Evolutionary conservation across 2,888 invertebrate genomes (phyloP).

Genomic region (Zygaena filipendulae): DNA sequence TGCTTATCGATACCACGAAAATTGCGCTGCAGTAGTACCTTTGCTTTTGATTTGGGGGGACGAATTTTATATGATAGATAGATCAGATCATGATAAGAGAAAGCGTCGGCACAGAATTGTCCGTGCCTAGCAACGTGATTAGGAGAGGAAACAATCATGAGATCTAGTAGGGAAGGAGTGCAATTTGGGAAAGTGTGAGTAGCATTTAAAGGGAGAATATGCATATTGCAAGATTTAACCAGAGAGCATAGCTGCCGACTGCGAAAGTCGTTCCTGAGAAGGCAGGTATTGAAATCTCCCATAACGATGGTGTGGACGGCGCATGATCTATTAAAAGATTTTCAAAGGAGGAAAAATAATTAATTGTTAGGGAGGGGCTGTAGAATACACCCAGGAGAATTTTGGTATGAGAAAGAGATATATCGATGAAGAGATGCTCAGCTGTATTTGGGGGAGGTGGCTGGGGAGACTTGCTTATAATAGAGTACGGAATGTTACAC

Average conservation of each 20-base stretch:
- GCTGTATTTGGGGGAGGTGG: neutral
- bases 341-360: constrained; percentile 10
- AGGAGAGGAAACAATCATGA: constrained; percentile 9
- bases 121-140: constrained; percentile 7
- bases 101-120: constrained; percentile 7
- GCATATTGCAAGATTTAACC: constrained; percentile 4
- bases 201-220: constrained; percentile 8
- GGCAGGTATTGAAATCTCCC: constrained; percentile 14
- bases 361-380: constrained; percentile 5
- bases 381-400: constrained; percentile 9
- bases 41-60: constrained; percentile 6
- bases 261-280: constrained; percentile 6
- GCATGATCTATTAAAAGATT: neutral
- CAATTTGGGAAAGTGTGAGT: constrained; percentile 9
- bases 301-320: constrained; percentile 5
- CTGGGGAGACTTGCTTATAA: constrained; percentile 1
- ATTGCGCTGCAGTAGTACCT: constrained; percentile 8
- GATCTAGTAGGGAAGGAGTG: constrained; percentile 8
- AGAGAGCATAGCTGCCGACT: constrained; percentile 5
- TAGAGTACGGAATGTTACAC: constrained; percentile 2
- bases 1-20: constrained; percentile 7
- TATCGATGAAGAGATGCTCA: constrained; percentile 7
- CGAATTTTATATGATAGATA: constrained; percentile 13
- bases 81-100: constrained; percentile 13
- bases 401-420: constrained; percentile 5